phyloP scores from a whole-genome alignment of 2,797 vertebrate genomes.

The Esox masquinongy region DNA sequence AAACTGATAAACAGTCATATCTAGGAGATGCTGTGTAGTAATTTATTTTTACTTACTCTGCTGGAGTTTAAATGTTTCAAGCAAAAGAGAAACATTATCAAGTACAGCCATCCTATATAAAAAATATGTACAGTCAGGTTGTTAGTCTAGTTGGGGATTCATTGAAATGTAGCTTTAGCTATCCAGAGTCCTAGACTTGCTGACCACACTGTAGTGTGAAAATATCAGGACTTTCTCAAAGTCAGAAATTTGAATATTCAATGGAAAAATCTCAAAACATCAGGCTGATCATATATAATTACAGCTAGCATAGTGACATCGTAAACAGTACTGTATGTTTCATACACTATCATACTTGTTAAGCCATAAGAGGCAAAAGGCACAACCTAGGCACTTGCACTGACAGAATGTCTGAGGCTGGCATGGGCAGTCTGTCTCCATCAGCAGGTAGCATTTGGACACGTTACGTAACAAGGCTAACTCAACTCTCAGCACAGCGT shows the following conservation, averaged over 20 bases:
- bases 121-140: not conserved
- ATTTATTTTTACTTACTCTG: not conserved
- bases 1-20: conserved; percentile 56
- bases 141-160: too few relatives aligned
- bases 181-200: too few relatives aligned
- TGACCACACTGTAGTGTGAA: too few relatives aligned
- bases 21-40: conserved; percentile 43
- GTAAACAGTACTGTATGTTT: not conserved
- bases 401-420: conserved; percentile 15
- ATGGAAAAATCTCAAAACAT: not conserved
- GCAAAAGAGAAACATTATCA: conserved; percentile 13
- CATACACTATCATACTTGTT: not conserved
- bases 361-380: not conserved
- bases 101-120: not conserved
- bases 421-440: conserved; percentile 25
- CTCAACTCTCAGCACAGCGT: conserved; percentile 14
- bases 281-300: not conserved
- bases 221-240: not conserved
- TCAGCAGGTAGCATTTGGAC: conserved; percentile 33
- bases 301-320: not conserved
- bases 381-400: not conserved
- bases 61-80: conserved; percentile 46
- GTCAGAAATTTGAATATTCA: not conserved
- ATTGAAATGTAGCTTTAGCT: too few relatives aligned
- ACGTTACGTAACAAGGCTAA: conserved; percentile 33